A percentile compares a stretch with the other conserved stretches of the same genome.
phyloP scores from a whole-genome alignment of 2,113 vertebrate genomes.

The Galeopterus variegatus region DNA sequence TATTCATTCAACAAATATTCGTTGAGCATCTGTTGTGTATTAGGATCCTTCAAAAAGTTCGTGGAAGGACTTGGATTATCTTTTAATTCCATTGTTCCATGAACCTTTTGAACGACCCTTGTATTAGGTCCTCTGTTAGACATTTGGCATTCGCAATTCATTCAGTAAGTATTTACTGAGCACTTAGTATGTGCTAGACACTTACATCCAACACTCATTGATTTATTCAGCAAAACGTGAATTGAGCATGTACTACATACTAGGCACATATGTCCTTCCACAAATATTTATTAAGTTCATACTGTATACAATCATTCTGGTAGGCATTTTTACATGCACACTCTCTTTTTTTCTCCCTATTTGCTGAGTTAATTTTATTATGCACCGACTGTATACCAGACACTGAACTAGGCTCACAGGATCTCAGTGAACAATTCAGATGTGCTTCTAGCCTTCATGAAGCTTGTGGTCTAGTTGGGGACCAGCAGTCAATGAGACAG shows the following conservation, averaged over 20 bases:
- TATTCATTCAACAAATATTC: background rate
- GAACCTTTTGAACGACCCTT: too few species aligned
- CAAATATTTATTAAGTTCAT: background rate
- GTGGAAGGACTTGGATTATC: too few species aligned
- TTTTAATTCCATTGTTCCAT: too few species aligned
- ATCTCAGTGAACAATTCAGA: background rate
- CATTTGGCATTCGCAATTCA: too few species aligned
- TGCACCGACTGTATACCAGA: background rate
- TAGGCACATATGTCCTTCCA: background rate
- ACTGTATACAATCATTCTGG: background rate
- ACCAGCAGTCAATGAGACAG: background rate
- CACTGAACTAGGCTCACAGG: background rate
- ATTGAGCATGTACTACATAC: background rate
- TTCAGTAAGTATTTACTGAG: background rate
- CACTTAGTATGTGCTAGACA: background rate
- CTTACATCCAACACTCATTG: background rate
- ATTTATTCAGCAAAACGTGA: background rate
- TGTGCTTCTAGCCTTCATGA: background rate
- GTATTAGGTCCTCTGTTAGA: too few species aligned
- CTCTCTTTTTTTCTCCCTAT: background rate
- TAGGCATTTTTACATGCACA: background rate
- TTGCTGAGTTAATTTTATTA: background rate
- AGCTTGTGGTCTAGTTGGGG: background rate
- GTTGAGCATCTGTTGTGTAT: background rate
- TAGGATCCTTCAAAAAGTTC: too few species aligned